A percentile compares a stretch with the other conserved stretches of the same genome.
These are phyloP conservation scores for Stigmatopora nigra DNA, from an alignment of 2,113 vertebrate species.

Conservation along the genomic window DNA sequence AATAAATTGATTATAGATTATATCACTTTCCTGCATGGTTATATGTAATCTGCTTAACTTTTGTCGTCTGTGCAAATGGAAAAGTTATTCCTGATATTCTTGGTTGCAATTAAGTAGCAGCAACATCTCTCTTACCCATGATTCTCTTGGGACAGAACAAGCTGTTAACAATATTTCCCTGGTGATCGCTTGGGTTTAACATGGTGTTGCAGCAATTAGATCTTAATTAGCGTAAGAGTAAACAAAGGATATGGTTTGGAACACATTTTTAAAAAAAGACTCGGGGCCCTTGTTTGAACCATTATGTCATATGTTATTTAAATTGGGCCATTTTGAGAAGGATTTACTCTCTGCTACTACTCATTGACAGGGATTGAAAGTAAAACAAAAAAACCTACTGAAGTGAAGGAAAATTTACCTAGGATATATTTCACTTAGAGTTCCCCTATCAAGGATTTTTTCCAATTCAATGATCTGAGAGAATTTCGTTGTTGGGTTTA, in stretches of 20 bases:
- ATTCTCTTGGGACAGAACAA: constrained; percentile 42
- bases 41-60: constrained; percentile 5
- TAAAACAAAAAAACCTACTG: constrained; percentile 1
- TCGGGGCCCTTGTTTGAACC: constrained; percentile 59
- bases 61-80: constrained; percentile 6
- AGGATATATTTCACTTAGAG: too few relatives aligned
- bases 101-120: constrained; percentile 49
- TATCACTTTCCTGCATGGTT: not conserved
- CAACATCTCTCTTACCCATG: constrained; percentile 58
- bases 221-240: constrained; percentile 63
- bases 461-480: too few relatives aligned
- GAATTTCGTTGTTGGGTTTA: too few relatives aligned
- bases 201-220: constrained; percentile 60
- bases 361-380: not conserved
- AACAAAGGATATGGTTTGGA: constrained; percentile 31
- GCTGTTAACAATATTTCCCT: constrained; percentile 58
- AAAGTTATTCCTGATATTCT: constrained; percentile 40
- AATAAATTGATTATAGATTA: not conserved
- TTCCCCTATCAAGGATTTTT: too few relatives aligned
- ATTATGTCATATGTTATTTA: constrained; percentile 16
- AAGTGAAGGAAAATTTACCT: too few relatives aligned
- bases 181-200: constrained; percentile 44
- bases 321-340: constrained; percentile 23
- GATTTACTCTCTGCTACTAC: constrained; percentile 47
- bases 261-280: constrained; percentile 38